Base-by-base conservation (phyloP, 2,888 invertebrate species). In the Stenodema calcarata region DNA sequence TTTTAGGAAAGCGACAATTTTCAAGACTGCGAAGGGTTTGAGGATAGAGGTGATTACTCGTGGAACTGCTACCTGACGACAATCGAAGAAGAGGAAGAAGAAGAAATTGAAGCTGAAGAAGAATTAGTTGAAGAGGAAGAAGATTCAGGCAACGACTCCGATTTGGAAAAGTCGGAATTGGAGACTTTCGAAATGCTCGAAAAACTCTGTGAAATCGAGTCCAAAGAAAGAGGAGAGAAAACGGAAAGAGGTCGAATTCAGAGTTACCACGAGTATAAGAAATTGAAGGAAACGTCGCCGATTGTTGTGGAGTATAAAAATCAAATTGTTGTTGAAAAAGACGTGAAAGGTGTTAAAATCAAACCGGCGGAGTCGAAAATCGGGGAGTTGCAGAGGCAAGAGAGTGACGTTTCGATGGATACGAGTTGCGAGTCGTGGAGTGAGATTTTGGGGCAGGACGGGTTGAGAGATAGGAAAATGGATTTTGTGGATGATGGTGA, bases 61-160 rank as follows among this genome's bases (percentile, higher is more conserved):
- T 88, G 89, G 89, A 88, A 88, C 88, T 84, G 84, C 73, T 85
- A 89, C 88, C 42, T 88, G 88, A 89, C 91, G 73, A 90, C 90
- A 89, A 90, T 90, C 84, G 90, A 91, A 89, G 35, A 91, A 93
- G 88, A 91, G 92, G 88, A 88, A 80, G 88, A 94, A 94, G 84
- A 95, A 90, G 90, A 90, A 82, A 90, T 91, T 89, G 54, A 23
- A 97, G 69, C 70, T 4, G n/a, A n/a, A 16, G 80, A 79, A 30
- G 47, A 73, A n/a, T 3, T 30, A 16, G 18, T 9, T 73, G 30
- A 91, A 93, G 88, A 91, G 92, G 88, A 88, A 47, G 87, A 94
- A 94, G 90, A 95, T 47, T 87, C 87, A 0, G 88, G 87, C 27
- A 87, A 87, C 47, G 88, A 88, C 75, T 88, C 88, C 14, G 88